Base-by-base conservation (phyloP, 2,797 vertebrate species). In the Anomalospiza imberbis region DNA sequence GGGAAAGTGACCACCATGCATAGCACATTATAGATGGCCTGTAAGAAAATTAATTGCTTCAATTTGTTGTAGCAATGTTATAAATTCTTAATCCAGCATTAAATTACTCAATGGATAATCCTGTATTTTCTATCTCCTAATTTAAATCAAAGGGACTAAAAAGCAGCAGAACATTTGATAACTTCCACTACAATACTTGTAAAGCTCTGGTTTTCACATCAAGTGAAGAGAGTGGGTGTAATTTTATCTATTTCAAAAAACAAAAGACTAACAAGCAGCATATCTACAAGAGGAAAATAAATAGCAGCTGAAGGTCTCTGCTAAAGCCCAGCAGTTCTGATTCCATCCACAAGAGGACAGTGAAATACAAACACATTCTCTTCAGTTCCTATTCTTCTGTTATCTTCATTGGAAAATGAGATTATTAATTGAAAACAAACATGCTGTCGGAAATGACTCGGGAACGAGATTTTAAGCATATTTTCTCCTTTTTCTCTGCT, bases 301-400 rank as follows among this genome's bases (percentile, higher is more conserved):
- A 55, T 11, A 83, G 54, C n/a, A 90, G 51, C 67, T 40, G 60
- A 85, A 29, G 50, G 14, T 54, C 45, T 72, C 50, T 40, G 48
- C 53, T 66, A 38, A 75, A 91, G 58, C 47, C 54, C 47, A 82
- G 68, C 85, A 94, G 32, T 91, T 93, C 88, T 90, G 80, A 95
- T 92, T 96, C 85, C 71, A 96, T 89, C 95, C 97, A 96, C 93
- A 42, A 96, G 95, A 94, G 96, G 97, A 87, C 96, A 96, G 65
- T 89, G 95, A 65, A 93, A 97, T 60, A 96, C 76, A 97, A 95
- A 94, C 36, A 87, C 92, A 95, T 31, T 44, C 29, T n/a, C 13
- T 63, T 12, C 38, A 9, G 36, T 24, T 89, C 58, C 63, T 48
- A 68, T 17, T 74, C 47, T 25, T 80, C 61, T 45, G 38, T 34